These are phyloP conservation scores for Seriola quinqueradiata DNA, from an alignment of 2,113 vertebrate species.

Conservation along the genomic window DNA sequence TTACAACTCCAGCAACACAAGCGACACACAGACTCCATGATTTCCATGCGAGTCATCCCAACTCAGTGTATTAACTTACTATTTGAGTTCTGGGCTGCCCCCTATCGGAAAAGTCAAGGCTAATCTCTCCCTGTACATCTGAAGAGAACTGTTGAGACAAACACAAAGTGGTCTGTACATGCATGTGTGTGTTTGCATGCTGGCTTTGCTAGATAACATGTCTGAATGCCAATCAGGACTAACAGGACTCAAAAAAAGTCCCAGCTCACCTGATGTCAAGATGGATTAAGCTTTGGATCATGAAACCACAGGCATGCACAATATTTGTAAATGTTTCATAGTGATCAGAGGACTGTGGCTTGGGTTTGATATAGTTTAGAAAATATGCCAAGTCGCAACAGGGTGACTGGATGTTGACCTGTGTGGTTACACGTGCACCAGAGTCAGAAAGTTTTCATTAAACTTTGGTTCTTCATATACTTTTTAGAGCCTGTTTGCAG, in stretches of 20 bases:
- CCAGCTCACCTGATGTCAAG: neutral
- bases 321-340: neutral
- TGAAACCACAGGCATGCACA: neutral
- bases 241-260: neutral
- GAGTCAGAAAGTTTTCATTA: too few species aligned
- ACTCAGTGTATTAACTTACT: neutral
- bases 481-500: neutral
- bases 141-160: neutral
- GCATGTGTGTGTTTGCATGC: neutral
- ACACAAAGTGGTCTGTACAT: neutral
- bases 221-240: neutral
- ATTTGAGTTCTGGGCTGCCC: slow-evolving; percentile 12
- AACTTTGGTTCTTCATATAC: too few species aligned
- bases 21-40: neutral
- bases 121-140: neutral
- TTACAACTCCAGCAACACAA: neutral
- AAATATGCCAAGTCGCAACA: neutral
- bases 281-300: neutral
- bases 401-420: neutral
- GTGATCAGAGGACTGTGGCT: neutral
- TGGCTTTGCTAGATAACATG: neutral
- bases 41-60: neutral
- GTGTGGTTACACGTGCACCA: neutral
- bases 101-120: slow-evolving; percentile 7
- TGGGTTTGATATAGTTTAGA: neutral